Evolutionary conservation across 2,113 vertebrate species (phyloP), one percentile per base, ranked within the genome.

Genomic region (Numenius arquata): DNA sequence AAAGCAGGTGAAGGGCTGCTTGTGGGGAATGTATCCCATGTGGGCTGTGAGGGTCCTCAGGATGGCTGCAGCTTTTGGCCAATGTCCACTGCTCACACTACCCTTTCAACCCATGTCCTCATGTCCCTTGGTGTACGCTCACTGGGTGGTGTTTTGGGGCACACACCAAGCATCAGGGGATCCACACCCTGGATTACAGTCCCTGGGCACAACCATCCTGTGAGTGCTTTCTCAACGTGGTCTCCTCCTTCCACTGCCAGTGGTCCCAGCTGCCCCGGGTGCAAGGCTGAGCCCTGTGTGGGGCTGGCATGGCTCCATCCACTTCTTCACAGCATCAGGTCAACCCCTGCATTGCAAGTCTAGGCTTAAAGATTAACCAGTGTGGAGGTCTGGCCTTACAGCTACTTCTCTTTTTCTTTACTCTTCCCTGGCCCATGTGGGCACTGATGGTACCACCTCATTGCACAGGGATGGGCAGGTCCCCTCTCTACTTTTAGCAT

Each of bases 161-260:
- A 40, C 0, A 0, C 18, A 12, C 12, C 43, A 47, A 56, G 12
- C 36, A n/a, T 32, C 0, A 0, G 15, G 41, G 47, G 19, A 78
- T 58, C 19, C 55, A 50, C n/a, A 59, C 6, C 3, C 4, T 23
- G n/a, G n/a, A 50, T 6, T 71, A 22, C 59, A 67, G 32, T 58
- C 68, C 59, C 56, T 67, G 47, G 30, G 26, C 52, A 41, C 27
- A 47, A 6, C 30, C 18, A 4, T 32, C 6, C 47, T 43, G 12
- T 8, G 27, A 40, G 40, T 32, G 15, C 21, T 63, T 88, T 68
- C 48, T 81, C n/a, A 25, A 2, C 1, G 0, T 16, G 52, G 32
- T 48, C 26, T 76, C 52, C 21, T 89, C 9, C 48, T 87, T 66
- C 58, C 25, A 14, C 27, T 66, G 34, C 34, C 43, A 45, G 36